phyloP scores from a whole-genome alignment of 2,797 vertebrate species.

The Anguilla megastoma region DNA sequence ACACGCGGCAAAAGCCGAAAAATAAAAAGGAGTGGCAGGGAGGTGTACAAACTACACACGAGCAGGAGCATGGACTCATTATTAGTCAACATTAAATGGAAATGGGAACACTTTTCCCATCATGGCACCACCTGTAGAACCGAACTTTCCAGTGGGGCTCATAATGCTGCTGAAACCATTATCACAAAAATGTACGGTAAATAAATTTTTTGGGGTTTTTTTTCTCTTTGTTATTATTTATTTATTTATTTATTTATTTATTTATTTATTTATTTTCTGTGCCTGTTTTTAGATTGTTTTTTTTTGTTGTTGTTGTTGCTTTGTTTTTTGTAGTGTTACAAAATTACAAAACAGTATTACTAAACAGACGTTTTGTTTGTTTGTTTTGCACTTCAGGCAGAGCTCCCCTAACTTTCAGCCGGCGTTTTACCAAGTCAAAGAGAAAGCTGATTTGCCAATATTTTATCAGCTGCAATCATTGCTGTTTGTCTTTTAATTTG shows the following conservation, averaged over 20 bases:
- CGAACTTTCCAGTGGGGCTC: background rate
- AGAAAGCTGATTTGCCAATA: background rate
- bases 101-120: background rate
- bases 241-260: background rate
- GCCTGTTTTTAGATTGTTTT: background rate
- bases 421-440: no score
- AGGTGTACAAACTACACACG: background rate
- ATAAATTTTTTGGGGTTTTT: no score
- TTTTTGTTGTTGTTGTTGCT: no score
- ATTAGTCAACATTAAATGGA: background rate
- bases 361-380: background rate
- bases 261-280: background rate
- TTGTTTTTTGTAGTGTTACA: background rate
- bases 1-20: background rate
- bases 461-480: background rate
- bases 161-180: no score
- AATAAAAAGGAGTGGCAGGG: background rate
- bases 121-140: background rate
- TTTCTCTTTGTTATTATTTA: no score
- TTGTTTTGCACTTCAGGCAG: background rate
- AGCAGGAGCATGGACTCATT: background rate
- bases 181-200: no score
- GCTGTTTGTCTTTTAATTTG: background rate
- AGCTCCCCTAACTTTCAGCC: background rate
- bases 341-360: background rate